Evolutionary conservation across 2,113 vertebrate genomes (phyloP).

Genomic region (Pelodiscus sinensis): DNA sequence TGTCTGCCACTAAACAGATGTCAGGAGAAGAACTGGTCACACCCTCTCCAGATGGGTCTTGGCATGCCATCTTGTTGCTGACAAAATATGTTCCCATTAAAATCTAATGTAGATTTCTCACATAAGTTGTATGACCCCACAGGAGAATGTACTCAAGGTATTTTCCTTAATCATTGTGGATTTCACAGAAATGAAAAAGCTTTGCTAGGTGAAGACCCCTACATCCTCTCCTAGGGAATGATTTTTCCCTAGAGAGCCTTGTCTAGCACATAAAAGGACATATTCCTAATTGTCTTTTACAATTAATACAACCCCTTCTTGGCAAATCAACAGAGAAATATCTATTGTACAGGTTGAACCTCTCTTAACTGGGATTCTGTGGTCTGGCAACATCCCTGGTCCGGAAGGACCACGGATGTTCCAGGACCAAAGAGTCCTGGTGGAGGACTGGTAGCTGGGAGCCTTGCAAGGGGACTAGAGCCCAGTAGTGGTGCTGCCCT

Average conservation of each 20-base stretch:
- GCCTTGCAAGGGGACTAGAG: too few relatives aligned
- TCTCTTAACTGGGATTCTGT: background rate
- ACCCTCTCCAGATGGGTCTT: constrained; percentile 69
- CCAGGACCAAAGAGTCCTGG: too few relatives aligned
- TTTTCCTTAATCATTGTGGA: background rate
- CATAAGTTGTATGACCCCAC: background rate
- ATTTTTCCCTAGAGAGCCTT: constrained; percentile 8
- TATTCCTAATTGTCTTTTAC: background rate
- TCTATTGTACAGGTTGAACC: background rate
- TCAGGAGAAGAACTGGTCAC: constrained; percentile 57
- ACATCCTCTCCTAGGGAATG: background rate
- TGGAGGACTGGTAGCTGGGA: too few relatives aligned
- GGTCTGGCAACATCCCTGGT: too few relatives aligned
- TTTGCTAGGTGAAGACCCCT: background rate
- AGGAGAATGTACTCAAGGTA: background rate
- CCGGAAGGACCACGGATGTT: too few relatives aligned
- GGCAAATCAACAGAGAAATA: background rate
- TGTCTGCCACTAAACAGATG: constrained; percentile 68
- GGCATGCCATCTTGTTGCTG: constrained; percentile 48
- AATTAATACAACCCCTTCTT: background rate
- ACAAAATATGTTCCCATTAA: constrained; percentile 58
- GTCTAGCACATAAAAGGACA: background rate
- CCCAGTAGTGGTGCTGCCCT: too few relatives aligned
- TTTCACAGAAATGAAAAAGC: background rate
- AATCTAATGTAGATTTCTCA: constrained; percentile 42